A percentile compares a stretch with the other conserved stretches of the same genome.
phyloP scores from a whole-genome alignment of 2,888 invertebrate genomes.

The Sarcophaga subvicina region DNA sequence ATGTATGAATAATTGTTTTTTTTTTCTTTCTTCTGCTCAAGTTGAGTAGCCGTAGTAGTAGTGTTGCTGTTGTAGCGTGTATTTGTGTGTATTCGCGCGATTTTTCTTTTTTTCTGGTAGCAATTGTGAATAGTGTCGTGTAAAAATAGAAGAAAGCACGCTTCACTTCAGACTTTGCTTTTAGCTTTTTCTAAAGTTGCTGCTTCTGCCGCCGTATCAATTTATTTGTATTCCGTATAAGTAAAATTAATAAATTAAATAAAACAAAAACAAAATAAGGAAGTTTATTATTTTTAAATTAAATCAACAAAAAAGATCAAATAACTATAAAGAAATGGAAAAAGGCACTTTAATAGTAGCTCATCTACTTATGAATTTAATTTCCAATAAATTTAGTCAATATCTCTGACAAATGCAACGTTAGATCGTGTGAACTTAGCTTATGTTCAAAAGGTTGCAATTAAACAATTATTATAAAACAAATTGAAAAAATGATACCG shows the following conservation, averaged over 20 bases:
- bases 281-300: no score
- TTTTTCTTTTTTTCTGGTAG: neutral
- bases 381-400: no score
- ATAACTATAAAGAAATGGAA: no score
- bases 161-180: conserved; percentile 56
- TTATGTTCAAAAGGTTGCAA: no score
- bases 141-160: conserved; percentile 55
- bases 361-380: no score
- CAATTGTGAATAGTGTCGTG: conserved; percentile 58
- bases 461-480: no score
- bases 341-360: no score
- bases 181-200: conserved; percentile 3
- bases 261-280: conserved; percentile 11
- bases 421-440: no score
- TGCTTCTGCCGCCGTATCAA: conserved; percentile 40
- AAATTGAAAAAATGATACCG: no score
- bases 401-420: no score
- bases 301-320: no score
- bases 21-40: conserved; percentile 28
- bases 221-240: conserved; percentile 41
- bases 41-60: conserved; percentile 51
- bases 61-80: conserved; percentile 16
- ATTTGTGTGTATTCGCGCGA: conserved; percentile 12
- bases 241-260: neutral
- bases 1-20: conserved; percentile 13